Conservation (phyloP, 2,113 vertebrate species). For the Periophthalmodon schlosseri region DNA sequence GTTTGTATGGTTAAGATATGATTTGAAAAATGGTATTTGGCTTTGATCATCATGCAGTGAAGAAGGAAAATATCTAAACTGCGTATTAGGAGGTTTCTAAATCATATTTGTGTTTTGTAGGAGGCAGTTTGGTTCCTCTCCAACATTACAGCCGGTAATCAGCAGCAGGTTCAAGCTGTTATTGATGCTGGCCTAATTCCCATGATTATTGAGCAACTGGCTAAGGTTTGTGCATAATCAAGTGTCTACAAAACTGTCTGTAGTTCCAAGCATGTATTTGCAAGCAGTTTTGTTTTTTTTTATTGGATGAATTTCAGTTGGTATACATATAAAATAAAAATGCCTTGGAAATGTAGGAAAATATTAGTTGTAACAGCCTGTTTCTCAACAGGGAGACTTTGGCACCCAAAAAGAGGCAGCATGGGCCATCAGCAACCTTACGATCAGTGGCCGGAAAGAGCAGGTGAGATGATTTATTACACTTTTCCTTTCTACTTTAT, state of each 20-base stretch:
- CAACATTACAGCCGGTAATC: conserved; percentile 99
- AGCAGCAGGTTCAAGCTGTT: conserved; percentile 98
- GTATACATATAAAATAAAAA: not conserved
- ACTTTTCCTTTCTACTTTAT: not conserved
- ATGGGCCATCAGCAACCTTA: conserved; percentile 99
- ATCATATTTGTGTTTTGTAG: conserved; percentile 68
- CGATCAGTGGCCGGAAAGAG: conserved; percentile 99
- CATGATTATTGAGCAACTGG: conserved; percentile 99
- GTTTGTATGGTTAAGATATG: not conserved
- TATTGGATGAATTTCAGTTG: not conserved
- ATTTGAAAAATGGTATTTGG: not conserved
- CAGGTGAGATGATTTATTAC: conserved; percentile 80
- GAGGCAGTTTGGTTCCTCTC: conserved; percentile 99
- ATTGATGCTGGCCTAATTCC: conserved; percentile 98
- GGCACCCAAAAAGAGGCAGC: conserved; percentile 99
- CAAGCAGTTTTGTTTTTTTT: not conserved
- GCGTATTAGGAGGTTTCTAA: not conserved
- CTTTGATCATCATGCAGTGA: not conserved
- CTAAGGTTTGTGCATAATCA: conserved; percentile 82
- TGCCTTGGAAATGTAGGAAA: not conserved
- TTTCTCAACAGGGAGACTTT: conserved; percentile 90
- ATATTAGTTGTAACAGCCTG: conserved; percentile 59
- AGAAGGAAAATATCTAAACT: not conserved
- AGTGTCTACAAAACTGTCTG: not conserved
- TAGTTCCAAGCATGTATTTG: not conserved